Evolutionary conservation across 2,888 invertebrate species (phyloP), one percentile per base, ranked within the genome.

Genomic region (Boloria selene): DNA sequence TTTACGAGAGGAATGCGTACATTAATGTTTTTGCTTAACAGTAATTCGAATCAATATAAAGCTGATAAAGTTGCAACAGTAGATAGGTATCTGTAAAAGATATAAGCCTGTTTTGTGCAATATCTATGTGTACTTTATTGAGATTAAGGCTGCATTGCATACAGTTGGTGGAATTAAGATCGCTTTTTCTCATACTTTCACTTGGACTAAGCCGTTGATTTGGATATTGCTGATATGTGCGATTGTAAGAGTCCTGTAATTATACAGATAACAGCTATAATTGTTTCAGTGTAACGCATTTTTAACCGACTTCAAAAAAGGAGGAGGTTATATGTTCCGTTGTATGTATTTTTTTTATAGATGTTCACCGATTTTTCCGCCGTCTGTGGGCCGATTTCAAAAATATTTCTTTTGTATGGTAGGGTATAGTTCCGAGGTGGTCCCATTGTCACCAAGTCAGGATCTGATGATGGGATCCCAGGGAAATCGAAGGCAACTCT

Each of bases 131-230:
- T 51, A 38, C 31, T 38, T 47, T 52, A 64, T 47, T 53, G 44
- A 62, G 61, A 69, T 69, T 61, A 66, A 69, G 60, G 47, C 54
- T 38, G 53, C 53, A 65, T 64, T 64, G 51, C 67, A 61, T 61
- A 58, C 58, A 54, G 64, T 69, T 67, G 59, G 61, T 69, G 54
- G 64, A 64, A 61, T 55, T 53, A 60, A 55, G 55, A 64, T 64
- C 52, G 14, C 59, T 69, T 64, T 67, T 69, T 68, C 68, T 63
- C 61, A 64, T 66, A 66, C 69, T 69, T 69, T 69, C 69, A 64
- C 67, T 67, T 18, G 50, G 56, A 44, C 22, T 64, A 64, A 63
- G 26, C 18, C 58, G 44, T 31, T 42, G 31, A 6, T 61, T 51
- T 58, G 61, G 61, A 45, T 61, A 61, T 16, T 59, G 44, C 58